phyloP scores from a whole-genome alignment of 2,113 vertebrate genomes.

The Prietella phreatophila region DNA sequence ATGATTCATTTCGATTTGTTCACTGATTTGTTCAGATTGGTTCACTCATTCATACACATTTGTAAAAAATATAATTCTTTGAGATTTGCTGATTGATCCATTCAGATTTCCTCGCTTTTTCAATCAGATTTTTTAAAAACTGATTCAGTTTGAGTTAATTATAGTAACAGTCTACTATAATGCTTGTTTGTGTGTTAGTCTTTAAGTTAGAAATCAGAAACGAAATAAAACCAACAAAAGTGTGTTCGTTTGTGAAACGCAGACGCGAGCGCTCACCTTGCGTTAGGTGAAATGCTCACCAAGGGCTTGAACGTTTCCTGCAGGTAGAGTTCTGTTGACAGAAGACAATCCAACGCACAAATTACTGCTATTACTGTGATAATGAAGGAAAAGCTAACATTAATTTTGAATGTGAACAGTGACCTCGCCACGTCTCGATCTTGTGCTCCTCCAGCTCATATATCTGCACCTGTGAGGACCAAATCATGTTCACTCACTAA shows the following conservation, averaged over 20 bases:
- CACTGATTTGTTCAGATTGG: neutral
- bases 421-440: constrained; percentile 98
- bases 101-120: neutral
- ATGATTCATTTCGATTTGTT: neutral
- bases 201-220: neutral
- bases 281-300: constrained; percentile 97
- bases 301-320: constrained; percentile 99
- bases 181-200: neutral
- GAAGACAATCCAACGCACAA: neutral
- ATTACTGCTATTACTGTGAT: neutral
- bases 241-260: neutral
- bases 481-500: too few relatives aligned
- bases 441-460: constrained; percentile 99
- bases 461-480: constrained; percentile 88
- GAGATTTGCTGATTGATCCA: neutral
- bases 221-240: neutral
- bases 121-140: neutral
- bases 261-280: constrained; percentile 78
- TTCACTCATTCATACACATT: neutral
- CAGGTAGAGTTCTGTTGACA: constrained; percentile 90
- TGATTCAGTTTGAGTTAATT: neutral
- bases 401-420: constrained; percentile 44
- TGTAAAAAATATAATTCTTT: neutral
- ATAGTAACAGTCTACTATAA: neutral
- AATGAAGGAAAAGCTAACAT: neutral